These are phyloP conservation scores for Cinara cedri DNA, from an alignment of 2,888 invertebrate genomes.

Conservation along the genomic window DNA sequence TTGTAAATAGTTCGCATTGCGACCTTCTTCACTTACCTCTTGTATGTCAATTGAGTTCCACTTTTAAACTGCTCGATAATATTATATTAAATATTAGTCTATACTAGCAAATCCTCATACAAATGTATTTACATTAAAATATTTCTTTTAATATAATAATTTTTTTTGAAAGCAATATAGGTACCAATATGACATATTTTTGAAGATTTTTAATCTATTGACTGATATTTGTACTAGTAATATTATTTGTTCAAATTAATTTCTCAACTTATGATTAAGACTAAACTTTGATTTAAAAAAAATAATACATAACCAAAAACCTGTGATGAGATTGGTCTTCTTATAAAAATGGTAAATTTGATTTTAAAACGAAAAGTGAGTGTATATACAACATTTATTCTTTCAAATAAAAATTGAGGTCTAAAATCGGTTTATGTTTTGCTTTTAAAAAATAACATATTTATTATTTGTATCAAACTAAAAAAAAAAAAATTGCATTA, in stretches of 20 bases:
- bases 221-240: slow-evolving; percentile 30
- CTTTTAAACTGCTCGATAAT: no score
- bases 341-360: not conserved
- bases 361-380: not conserved
- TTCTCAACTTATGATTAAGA: slow-evolving; percentile 9
- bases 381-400: not conserved
- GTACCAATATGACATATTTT: slow-evolving; percentile 21
- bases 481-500: slow-evolving; percentile 9
- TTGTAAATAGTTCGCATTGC: no score
- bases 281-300: not conserved
- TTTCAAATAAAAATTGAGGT: not conserved
- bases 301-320: not conserved
- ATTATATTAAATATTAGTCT: no score
- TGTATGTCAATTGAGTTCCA: no score
- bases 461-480: slow-evolving; percentile 32
- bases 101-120: not conserved
- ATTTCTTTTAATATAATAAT: not conserved
- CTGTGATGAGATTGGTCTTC: not conserved
- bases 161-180: not conserved
- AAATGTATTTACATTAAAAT: not conserved
- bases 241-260: slow-evolving; percentile 32
- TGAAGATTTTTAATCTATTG: slow-evolving; percentile 18
- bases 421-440: slow-evolving; percentile 22
- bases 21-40: no score
- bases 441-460: slow-evolving; percentile 22